Percentiles rank a stretch among this genome's conserved stretches.
Conservation (phyloP, 1,140 invertebrate species). For the Drosophila nikananu region DNA sequence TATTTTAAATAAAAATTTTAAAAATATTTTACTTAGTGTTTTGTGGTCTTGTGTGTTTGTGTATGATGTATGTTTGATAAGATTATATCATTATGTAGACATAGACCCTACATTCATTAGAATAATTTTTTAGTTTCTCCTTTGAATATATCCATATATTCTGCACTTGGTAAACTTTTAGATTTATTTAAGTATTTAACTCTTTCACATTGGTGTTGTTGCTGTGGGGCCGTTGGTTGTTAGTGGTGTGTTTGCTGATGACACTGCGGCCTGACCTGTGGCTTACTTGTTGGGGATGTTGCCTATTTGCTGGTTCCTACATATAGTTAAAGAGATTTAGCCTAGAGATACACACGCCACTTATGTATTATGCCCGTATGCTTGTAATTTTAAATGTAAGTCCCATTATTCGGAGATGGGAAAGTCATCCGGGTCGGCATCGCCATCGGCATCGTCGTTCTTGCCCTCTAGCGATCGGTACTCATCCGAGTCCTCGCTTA, state of each 20-base stretch:
- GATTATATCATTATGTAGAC: constrained; percentile 61
- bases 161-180: constrained; percentile 67
- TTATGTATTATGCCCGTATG: constrained; percentile 29
- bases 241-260: constrained; percentile 16
- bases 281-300: constrained; percentile 24
- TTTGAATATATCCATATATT: constrained; percentile 34
- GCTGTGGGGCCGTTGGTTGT: constrained; percentile 17
- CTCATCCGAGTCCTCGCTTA: constrained; percentile 84
- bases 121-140: constrained; percentile 50
- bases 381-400: constrained; percentile 30
- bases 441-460: constrained; percentile 74
- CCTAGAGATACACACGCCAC: constrained; percentile 54
- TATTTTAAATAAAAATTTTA: constrained; percentile 71
- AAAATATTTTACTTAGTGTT: constrained; percentile 19
- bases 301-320: constrained; percentile 39
- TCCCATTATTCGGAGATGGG: constrained; percentile 76
- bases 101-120: constrained; percentile 58
- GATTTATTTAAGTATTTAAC: constrained; percentile 74
- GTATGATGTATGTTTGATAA: constrained; percentile 40
- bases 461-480: constrained; percentile 83
- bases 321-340: constrained; percentile 70
- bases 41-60: constrained; percentile 18
- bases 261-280: constrained; percentile 17
- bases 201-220: constrained; percentile 52
- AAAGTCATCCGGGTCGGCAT: constrained; percentile 64